phyloP scores from a whole-genome alignment of 2,113 vertebrate genomes.

The Pardalotus punctatus region DNA sequence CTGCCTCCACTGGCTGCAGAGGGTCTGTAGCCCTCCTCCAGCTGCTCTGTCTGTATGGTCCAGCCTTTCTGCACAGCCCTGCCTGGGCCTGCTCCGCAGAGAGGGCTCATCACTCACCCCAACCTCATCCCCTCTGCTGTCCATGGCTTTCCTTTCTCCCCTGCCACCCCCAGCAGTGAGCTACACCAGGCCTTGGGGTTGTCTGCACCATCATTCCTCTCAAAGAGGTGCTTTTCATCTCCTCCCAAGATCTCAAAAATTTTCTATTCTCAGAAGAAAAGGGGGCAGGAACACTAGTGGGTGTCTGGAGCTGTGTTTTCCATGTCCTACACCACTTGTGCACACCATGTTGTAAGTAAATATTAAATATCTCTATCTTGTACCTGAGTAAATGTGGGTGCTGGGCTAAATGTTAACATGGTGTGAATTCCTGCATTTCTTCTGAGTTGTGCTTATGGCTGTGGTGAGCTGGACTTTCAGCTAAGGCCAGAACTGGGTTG shows the following conservation, averaged over 20 bases:
- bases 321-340: rapidly evolving
- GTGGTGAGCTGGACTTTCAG: background rate
- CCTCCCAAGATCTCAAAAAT: background rate
- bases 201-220: background rate
- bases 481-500: background rate
- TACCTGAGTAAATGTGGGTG: background rate
- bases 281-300: background rate
- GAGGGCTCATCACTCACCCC: background rate
- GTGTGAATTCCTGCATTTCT: background rate
- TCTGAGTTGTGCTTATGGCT: background rate
- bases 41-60: rapidly evolving
- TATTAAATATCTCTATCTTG: background rate
- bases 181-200: background rate
- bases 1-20: background rate
- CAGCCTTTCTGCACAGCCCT: background rate
- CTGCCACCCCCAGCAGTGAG: rapidly evolving
- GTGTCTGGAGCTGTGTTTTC: background rate
- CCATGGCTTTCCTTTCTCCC: background rate
- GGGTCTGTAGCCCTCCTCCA: background rate
- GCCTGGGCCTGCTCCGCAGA: rapidly evolving
- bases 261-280: background rate
- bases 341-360: background rate
- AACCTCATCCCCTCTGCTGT: background rate
- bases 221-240: background rate
- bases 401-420: background rate